These are phyloP conservation scores for Microcebus murinus DNA, from an alignment of 2,113 vertebrate genomes.

Conservation along the genomic window DNA sequence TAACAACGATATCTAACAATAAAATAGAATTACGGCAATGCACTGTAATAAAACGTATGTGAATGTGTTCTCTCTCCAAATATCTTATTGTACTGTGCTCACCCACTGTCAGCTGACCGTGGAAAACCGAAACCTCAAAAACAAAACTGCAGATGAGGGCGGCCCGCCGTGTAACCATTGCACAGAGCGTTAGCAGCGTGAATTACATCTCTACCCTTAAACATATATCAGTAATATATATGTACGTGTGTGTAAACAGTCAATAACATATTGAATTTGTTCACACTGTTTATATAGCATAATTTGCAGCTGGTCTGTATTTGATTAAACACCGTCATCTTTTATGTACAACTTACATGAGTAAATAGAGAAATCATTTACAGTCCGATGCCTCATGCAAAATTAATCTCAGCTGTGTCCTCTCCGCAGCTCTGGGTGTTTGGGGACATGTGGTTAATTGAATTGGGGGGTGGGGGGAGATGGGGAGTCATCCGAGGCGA, in stretches of 20 bases:
- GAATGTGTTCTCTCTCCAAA: not conserved
- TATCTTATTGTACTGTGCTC: not conserved
- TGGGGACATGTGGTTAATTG: not conserved
- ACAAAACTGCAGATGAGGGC: not conserved
- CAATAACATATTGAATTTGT: constrained; percentile 30
- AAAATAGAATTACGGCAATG: not conserved
- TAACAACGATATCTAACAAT: not conserved
- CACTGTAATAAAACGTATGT: accelerated
- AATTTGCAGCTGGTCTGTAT: constrained; percentile 55
- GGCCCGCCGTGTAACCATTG: accelerated
- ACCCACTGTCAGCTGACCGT: not conserved
- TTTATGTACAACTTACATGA: constrained; percentile 58
- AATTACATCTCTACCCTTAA: not conserved
- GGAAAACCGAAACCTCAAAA: not conserved
- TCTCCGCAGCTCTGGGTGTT: accelerated
- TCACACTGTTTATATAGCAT: constrained; percentile 62
- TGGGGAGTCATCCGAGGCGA: accelerated
- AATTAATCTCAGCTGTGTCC: constrained; percentile 59
- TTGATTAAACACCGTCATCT: constrained; percentile 70
- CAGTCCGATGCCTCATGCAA: constrained; percentile 26
- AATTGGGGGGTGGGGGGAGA: not conserved
- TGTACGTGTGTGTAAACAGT: not conserved
- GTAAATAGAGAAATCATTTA: constrained; percentile 74
- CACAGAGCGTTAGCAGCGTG: not conserved
- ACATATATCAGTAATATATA: not conserved